Evolutionary conservation across 1,140 invertebrate genomes (phyloP), one percentile per base, ranked within the genome.

Genomic region (Lordiphosa collinella): DNA sequence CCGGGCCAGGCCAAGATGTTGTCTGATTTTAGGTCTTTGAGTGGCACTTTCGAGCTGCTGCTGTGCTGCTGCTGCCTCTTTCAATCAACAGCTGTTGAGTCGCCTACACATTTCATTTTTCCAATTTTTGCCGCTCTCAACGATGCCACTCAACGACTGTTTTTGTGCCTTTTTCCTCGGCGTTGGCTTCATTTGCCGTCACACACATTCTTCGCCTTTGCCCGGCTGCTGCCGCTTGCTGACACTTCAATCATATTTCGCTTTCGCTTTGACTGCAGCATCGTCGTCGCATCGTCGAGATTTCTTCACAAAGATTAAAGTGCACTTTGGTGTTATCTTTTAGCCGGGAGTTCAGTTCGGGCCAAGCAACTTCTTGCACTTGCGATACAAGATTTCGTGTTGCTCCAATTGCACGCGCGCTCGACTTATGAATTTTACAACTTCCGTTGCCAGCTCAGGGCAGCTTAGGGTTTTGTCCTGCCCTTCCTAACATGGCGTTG

Each of bases 391-490:
- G 61, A 71, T 55, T 67, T 47, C 52, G 31, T 68, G 78, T 60
- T 82, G 76, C 58, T 74, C 52, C 76, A 82, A 80, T 82, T 82
- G 76, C 51, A 80, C 47, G 55, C 35, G 38, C 36, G 36, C 76
- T 49, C 76, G 78, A 76, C 75, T 80, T 80, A 80, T 80, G 76
- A 82, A 82, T 82, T 80, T 76, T 80, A 80, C 76, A 80, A 80
- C 78, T 80, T 80, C 67, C 71, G 78, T 56, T 82, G 75, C 52
- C 48, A 76, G 56, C 63, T 69, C 59, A 59, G 57, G 56, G 54
- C 61, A 62, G 65, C 65, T 75, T 75, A 65, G 54, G 41, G 49
- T 82, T 66, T 25, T 25, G 22, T 25, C 22, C 22, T 25, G 22
- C 22, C 22, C 22, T 7, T 25, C 5, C 22, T 6, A 1, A 25